A percentile compares a stretch with the other conserved stretches of the same genome.
These are phyloP conservation scores for Glaucidium brasilianum DNA, from an alignment of 2,113 vertebrate species.

Conservation along the genomic window DNA sequence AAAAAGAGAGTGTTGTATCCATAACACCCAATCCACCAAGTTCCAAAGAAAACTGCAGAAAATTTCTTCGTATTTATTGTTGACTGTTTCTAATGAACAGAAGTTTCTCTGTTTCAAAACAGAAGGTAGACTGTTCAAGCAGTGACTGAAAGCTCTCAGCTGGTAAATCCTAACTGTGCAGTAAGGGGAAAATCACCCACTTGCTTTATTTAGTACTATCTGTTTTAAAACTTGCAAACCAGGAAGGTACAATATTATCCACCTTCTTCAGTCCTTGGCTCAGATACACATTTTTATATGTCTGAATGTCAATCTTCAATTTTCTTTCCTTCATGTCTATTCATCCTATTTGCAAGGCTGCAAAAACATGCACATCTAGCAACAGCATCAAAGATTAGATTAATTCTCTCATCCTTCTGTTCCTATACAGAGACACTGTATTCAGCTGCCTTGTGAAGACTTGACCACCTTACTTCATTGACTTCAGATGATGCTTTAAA, in stretches of 20 bases:
- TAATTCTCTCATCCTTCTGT: neutral
- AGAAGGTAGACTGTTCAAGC: conserved; percentile 72
- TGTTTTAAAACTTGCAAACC: conserved; percentile 20
- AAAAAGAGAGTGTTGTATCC: conserved; percentile 20
- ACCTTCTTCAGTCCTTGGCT: neutral
- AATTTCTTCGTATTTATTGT: conserved; percentile 64
- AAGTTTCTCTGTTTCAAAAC: conserved; percentile 73
- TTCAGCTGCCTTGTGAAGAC: neutral
- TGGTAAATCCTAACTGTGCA: conserved; percentile 46
- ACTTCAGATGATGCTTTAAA: neutral
- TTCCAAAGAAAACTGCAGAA: conserved; percentile 70
- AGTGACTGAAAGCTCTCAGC: conserved; percentile 29
- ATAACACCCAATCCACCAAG: conserved; percentile 13
- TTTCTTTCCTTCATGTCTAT: neutral
- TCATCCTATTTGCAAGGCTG: neutral
- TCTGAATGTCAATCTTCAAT: neutral
- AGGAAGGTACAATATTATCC: conserved; percentile 10
- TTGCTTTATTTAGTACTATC: conserved; percentile 36
- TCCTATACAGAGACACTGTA: neutral
- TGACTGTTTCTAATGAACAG: conserved; percentile 72
- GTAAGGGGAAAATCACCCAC: conserved; percentile 19
- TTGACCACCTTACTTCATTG: neutral
- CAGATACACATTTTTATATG: neutral
- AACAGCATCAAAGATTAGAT: neutral
- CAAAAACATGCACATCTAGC: neutral